These are phyloP conservation scores for Semnornis frantzii DNA, from an alignment of 2,113 vertebrate genomes.

Conservation along the genomic window DNA sequence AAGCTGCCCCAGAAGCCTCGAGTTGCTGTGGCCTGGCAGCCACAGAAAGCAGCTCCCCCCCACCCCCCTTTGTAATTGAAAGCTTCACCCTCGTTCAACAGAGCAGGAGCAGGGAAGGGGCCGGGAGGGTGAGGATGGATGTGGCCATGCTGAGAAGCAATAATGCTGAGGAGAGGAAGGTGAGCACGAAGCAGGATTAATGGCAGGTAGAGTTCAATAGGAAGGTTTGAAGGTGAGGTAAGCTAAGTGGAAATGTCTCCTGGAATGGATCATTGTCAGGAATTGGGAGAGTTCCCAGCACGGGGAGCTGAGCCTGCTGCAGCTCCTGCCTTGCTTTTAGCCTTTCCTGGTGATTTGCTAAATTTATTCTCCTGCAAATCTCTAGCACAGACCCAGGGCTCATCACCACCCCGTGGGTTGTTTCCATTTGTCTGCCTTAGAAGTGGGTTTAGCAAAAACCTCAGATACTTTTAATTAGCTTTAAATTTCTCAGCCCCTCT, in stretches of 20 bases:
- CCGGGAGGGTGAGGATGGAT: neutral
- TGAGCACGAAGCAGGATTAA: neutral
- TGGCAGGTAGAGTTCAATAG: conserved; percentile 6
- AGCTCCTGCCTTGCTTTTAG: neutral
- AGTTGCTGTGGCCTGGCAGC: neutral
- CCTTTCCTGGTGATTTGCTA: conserved; percentile 30
- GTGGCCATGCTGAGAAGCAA: neutral
- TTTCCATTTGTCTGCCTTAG: conserved; percentile 48
- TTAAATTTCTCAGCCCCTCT: conserved; percentile 19
- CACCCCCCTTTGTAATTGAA: neutral
- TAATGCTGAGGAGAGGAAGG: neutral
- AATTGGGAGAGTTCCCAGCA: neutral
- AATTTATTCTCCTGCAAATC: conserved; percentile 39
- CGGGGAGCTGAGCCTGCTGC: neutral
- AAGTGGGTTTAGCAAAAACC: conserved; percentile 35
- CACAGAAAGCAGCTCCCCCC: neutral
- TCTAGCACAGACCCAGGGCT: conserved; percentile 42
- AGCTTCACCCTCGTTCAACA: neutral
- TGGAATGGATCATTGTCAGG: conserved; percentile 15
- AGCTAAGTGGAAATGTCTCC: conserved; percentile 17
- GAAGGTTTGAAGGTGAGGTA: neutral
- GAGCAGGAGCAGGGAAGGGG: neutral
- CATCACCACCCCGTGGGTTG: conserved; percentile 48
- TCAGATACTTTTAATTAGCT: conserved; percentile 63
- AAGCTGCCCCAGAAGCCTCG: neutral